Percentiles rank a stretch among this genome's conserved stretches.
Evolutionary conservation across 1,140 invertebrate species (phyloP).

Genomic region (Drosophila bifasciata): DNA sequence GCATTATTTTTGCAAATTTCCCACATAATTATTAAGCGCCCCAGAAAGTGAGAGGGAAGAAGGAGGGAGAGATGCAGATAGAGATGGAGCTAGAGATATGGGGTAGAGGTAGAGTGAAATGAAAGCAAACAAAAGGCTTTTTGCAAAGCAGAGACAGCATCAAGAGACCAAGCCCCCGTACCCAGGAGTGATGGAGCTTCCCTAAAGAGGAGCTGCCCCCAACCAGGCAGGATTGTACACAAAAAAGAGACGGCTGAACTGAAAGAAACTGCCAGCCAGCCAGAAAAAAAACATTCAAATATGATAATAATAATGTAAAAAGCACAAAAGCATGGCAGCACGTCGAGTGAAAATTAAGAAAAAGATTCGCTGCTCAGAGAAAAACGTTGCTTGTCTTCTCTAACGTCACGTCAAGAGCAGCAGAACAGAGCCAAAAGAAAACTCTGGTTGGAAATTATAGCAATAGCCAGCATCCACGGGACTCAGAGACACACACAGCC

Average conservation of each 20-base stretch:
- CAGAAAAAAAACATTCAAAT: constrained; percentile 65
- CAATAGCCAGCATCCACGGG: constrained; percentile 15
- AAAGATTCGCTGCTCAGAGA: constrained; percentile 51
- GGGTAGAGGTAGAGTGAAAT: constrained; percentile 30
- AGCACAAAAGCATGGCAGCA: constrained; percentile 62
- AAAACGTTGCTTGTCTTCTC: constrained; percentile 37
- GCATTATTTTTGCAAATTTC: constrained; percentile 76
- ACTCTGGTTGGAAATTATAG: constrained; percentile 71
- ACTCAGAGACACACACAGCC: constrained; percentile 5
- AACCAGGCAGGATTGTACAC: constrained; percentile 38
- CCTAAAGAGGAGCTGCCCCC: constrained; percentile 9
- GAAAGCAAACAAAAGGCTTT: constrained; percentile 47
- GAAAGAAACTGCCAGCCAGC: constrained; percentile 14
- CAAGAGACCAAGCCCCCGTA: constrained; percentile 14
- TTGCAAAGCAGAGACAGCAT: not conserved
- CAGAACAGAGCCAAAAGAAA: constrained; percentile 26
- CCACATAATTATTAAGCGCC: constrained; percentile 78
- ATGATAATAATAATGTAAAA: constrained; percentile 79
- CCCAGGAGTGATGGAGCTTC: no score
- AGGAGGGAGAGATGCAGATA: constrained; percentile 1
- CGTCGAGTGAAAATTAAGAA: constrained; percentile 78
- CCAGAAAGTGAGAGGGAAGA: constrained; percentile 5
- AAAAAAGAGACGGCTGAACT: constrained; percentile 27
- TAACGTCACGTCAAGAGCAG: constrained; percentile 31
- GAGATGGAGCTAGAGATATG: constrained; percentile 16